Base-by-base conservation (phyloP, 2,113 vertebrate genomes). In the Serinus canaria region DNA sequence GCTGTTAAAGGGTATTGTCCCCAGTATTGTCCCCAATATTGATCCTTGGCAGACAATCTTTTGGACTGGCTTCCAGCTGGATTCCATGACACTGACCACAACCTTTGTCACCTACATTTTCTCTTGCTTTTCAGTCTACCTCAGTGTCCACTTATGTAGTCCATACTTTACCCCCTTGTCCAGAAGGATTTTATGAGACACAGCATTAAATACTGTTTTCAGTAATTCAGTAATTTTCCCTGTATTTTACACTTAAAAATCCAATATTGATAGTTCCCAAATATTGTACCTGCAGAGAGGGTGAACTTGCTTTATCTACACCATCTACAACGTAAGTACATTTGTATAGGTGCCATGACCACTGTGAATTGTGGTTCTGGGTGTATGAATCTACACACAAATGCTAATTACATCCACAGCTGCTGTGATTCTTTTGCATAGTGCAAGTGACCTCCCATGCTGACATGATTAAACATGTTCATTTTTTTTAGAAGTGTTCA, bases 1-100 rank as follows among this genome's bases (percentile, higher is more conserved):
- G 11, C 12, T 33, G 13, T 44, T 53, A 9, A 44, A 55, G 9
- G 19, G 3, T 46, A 2, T 37, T 68, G 3, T 55, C 15, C 33
- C 60, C 44, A 31, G 0, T 30, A 50, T 1, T 68, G 2, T 55
- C 15, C 35, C 60, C 44, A n/a, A 0, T 33, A 46, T 1, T 41
- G 18, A 30, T 43, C 28, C 35, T 43, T 78, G 35, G 27, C 5
- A 28, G 30, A 59, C 2, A 21, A 9, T 30, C 7, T 2, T 35
- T 6, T 47, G 82, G 28, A 19, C 3, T 44, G 59, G 12, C 4
- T 20, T 84, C 53, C 78, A 84, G 55, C 13, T 52, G 64, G 15
- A 41, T 68, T 82, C 66, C 33, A 20, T 0, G 1, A 19, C 43
- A 23, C 33, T 78, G 35, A 47, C 35, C 60, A 41, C 33, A 75